phyloP scores from a whole-genome alignment of 2,797 vertebrate genomes.

The Ctenochaetus hawaiiensis region DNA sequence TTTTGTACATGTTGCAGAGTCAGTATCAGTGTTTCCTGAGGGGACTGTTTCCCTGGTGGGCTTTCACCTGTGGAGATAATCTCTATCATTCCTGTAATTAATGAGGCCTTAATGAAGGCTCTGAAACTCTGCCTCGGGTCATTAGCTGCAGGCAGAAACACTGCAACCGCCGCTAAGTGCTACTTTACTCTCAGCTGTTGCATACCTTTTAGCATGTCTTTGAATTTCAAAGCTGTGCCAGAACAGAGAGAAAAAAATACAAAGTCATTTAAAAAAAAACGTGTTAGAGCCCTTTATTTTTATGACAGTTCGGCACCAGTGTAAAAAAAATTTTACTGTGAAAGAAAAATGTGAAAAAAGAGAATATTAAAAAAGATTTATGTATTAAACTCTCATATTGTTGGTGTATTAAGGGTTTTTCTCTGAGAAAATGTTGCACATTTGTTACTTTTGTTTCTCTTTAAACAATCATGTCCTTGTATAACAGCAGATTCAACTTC shows the following conservation, averaged over 20 bases:
- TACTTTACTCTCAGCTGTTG: slow-evolving; percentile 51
- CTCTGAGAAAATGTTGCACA: background rate
- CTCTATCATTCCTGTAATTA: slow-evolving; percentile 63
- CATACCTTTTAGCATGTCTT: slow-evolving; percentile 5
- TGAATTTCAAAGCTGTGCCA: slow-evolving; percentile 29
- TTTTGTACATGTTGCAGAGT: slow-evolving; percentile 8
- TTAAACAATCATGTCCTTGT: too few species aligned
- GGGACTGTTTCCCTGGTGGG: slow-evolving; percentile 45
- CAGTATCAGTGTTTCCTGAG: slow-evolving; percentile 5
- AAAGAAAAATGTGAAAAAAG: background rate
- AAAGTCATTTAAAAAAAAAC: slow-evolving; percentile 5
- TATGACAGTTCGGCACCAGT: background rate
- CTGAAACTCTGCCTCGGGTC: slow-evolving; percentile 48
- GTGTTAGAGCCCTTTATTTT: background rate
- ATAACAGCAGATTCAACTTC: background rate
- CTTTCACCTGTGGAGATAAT: slow-evolving; percentile 68
- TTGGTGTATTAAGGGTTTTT: background rate
- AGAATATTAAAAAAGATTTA: background rate
- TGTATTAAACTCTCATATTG: background rate
- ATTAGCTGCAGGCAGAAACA: slow-evolving; percentile 40
- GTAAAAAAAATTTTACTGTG: background rate
- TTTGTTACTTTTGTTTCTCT: background rate
- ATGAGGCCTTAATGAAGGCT: slow-evolving; percentile 64
- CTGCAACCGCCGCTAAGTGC: slow-evolving; percentile 24
- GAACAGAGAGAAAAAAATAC: slow-evolving; percentile 10